Base-by-base conservation (phyloP, 2,888 invertebrate species). In the Pomacea canaliculata region DNA sequence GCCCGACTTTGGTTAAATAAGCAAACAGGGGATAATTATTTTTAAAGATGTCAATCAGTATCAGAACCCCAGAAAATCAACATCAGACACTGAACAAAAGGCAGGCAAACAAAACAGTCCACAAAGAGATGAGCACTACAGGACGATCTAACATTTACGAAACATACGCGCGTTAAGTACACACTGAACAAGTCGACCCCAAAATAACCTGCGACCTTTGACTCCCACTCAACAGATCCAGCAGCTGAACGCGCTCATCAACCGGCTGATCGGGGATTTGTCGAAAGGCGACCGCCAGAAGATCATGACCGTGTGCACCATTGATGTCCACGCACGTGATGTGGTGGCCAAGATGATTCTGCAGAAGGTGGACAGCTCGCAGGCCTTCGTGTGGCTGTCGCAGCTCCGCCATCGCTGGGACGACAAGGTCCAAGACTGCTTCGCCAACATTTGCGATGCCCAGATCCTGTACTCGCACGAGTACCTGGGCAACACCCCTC, bases 231-330 rank as follows among this genome's bases (percentile, higher is more conserved):
- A 37, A 67, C 85, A 92, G 92, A 94, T 97, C 68, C 93, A 94
- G 9, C 98, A 98, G 91, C 92, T 98, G 72, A 97, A 97, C 91
- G 95, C 95, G 18, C 92, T 98, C 83, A 98, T 98, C 87, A 94
- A 95, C 1, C 92, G 97, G 83, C 92, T 98, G 77, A 93, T 98
- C 81, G 97, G 97, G 37, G 96, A 97, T 88, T 92, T 98, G 74
- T 94, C 94, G 76, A 94, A 94, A 86, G 95, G 96, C 88, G 97
- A 98, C 91, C 94, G 98, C 66, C 98, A 98, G 90, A 98, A 98
- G 92, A 96, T 98, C 85, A 98, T 98, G 97, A 98, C 98, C 0
- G 97, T 98, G 89, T 98, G 98, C 91, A 98, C 98, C 0, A 97
- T 91, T 82, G 90, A 91, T 90, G 98, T 98, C 13, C 98, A 98